These are phyloP conservation scores for Cyphomyrmex costatus DNA, from an alignment of 1,140 invertebrate genomes.

Conservation along the genomic window DNA sequence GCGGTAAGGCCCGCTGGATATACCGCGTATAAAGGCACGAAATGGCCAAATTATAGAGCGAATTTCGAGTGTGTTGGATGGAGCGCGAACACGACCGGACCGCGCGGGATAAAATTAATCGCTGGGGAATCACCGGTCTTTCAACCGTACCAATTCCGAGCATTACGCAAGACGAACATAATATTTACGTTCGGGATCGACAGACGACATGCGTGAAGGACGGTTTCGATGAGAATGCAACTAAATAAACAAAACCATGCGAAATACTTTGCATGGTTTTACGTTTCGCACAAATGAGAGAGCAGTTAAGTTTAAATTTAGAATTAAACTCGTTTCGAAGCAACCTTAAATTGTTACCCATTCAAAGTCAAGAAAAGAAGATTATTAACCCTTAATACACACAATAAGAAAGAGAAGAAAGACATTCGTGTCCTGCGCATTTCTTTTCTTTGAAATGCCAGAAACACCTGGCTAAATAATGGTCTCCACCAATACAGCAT, in stretches of 20 bases:
- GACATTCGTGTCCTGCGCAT: too few relatives aligned
- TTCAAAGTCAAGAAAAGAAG: not conserved
- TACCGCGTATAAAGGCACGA: conserved; percentile 73
- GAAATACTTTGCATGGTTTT: not conserved
- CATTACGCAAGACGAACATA: conserved; percentile 38
- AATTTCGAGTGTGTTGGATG: conserved; percentile 60
- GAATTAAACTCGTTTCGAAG: not conserved
- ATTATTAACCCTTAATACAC: not conserved
- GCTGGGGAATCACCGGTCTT: conserved; percentile 19
- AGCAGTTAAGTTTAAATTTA: not conserved
- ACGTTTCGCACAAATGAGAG: not conserved
- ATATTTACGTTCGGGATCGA: not conserved
- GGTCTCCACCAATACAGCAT: too few relatives aligned
- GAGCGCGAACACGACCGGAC: not conserved
- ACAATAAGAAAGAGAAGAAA: too few relatives aligned
- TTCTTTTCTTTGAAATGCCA: too few relatives aligned
- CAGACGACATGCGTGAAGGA: not conserved
- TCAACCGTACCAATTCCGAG: conserved; percentile 28
- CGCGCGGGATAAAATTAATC: conserved; percentile 28
- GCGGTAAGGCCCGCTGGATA: conserved; percentile 54
- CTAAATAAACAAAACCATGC: not conserved
- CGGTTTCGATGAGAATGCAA: not conserved
- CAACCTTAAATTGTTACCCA: not conserved
- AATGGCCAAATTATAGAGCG: conserved; percentile 78
- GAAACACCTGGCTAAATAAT: too few relatives aligned